Conservation (phyloP, 2,888 invertebrate genomes). For the Drosophila nr. fundita region DNA sequence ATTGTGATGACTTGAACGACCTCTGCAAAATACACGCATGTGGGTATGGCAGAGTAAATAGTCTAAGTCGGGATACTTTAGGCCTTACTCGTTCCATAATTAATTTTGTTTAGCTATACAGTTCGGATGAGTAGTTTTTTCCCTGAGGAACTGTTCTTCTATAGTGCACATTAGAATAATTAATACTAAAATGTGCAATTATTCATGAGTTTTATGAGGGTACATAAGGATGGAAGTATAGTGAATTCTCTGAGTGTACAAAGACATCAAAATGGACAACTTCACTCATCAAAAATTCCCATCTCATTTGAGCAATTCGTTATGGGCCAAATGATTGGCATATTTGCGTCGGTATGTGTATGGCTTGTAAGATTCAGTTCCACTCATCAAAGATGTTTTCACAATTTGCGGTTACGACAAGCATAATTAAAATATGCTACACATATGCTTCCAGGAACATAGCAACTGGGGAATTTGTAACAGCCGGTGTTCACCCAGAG, state of each 20-base stretch:
- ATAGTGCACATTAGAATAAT: background rate
- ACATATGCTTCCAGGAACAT: slow-evolving; percentile 43
- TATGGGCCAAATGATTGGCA: background rate
- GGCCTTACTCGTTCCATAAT: background rate
- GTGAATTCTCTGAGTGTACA: background rate
- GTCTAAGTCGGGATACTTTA: background rate
- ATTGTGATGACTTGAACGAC: background rate
- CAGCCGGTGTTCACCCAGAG: slow-evolving; percentile 12
- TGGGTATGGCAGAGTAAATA: background rate
- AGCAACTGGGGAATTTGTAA: slow-evolving; percentile 20
- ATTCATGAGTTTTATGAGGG: background rate
- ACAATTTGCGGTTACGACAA: slow-evolving; percentile 56
- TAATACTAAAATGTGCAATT: background rate
- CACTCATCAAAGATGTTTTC: slow-evolving; percentile 41
- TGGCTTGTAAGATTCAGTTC: slow-evolving; percentile 9
- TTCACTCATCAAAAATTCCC: background rate
- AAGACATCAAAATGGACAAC: background rate
- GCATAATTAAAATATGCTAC: slow-evolving; percentile 62
- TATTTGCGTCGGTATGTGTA: background rate
- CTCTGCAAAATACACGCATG: background rate
- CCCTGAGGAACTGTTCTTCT: background rate
- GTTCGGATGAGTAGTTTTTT: background rate
- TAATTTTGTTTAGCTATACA: background rate
- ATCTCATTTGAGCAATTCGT: background rate
- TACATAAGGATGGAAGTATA: background rate